Evolutionary conservation across 2,113 vertebrate species (phyloP), one percentile per base, ranked within the genome.

Genomic region (Campylorhamphus procurvoides): DNA sequence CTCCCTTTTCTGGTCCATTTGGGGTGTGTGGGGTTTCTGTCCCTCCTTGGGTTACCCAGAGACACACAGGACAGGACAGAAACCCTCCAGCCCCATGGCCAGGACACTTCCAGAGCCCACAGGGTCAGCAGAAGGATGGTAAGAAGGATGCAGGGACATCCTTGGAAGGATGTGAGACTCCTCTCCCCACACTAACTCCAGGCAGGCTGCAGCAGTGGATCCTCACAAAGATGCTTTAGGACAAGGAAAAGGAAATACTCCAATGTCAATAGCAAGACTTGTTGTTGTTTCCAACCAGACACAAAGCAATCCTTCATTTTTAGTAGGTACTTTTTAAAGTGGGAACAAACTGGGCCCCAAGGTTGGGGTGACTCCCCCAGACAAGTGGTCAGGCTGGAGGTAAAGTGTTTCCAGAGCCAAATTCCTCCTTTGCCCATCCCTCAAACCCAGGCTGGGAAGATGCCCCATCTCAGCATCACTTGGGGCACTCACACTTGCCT

Each of bases 1-100:
- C 18, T 88, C 28, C n/a, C 18, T 74, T 49, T 40, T 11, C 72
- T 22, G n/a, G 44, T 27, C 46, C 3, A 0, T 29, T 55, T 35
- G 4, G 33, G 20, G 7, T 7, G 4, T 0, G 1, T 5, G 39
- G 28, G 5, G 6, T 33, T 72, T 35, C 79, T 75, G 19, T 8
- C 87, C 47, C 40, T 80, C 5, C 49, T 39, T 28, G 52, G 31
- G 10, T 5, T 29, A 25, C 7, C 24, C 7, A 24, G 31, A 27
- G 24, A 29, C 15, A 42, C 25, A 7, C 23, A 9, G 9, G 29
- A 15, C 8, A 33, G 42, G 24, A n/a, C 5, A 58, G 35, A 60
- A 17, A 11, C 10, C 28, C 33, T 44, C 22, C 56, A 46, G 19
- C 47, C 37, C 22, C 39, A 12, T 0, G 1, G 6, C 8, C 62